Conservation (phyloP, 2,888 invertebrate species). For the Tachina grossa region DNA sequence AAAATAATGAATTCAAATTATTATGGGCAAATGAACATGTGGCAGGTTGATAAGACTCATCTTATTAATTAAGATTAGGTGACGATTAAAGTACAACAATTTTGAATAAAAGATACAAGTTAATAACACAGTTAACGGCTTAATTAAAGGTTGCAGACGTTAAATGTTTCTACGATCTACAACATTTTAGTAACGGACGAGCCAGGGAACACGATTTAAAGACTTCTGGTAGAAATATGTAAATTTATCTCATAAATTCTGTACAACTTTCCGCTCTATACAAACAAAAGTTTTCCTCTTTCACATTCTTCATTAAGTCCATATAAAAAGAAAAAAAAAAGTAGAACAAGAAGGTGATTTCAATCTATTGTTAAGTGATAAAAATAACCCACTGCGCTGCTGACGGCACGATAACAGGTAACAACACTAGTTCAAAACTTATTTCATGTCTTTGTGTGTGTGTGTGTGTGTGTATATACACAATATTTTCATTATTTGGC, state of each 20-base stretch:
- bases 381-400: slow-evolving; percentile 62
- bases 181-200: background rate
- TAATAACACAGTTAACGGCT: slow-evolving; percentile 61
- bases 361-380: slow-evolving; percentile 56
- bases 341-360: slow-evolving; percentile 38
- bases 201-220: slow-evolving; percentile 13
- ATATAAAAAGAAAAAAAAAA: background rate
- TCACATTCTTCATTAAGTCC: background rate
- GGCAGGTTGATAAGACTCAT: slow-evolving; percentile 10
- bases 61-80: slow-evolving; percentile 69
- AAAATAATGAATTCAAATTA: slow-evolving; percentile 20
- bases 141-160: slow-evolving; percentile 52
- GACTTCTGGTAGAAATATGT: slow-evolving; percentile 10
- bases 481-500: background rate
- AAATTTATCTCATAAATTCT: slow-evolving; percentile 14
- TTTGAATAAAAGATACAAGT: slow-evolving; percentile 17
- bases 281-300: background rate
- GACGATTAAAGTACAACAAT: slow-evolving; percentile 55
- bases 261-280: slow-evolving; percentile 4
- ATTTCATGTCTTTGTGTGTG: background rate
- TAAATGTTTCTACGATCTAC: slow-evolving; percentile 16
- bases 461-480: background rate
- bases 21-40: background rate
- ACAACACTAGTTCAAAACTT: background rate
- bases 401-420: slow-evolving; percentile 51